Evolutionary conservation across 1,140 invertebrate genomes (phyloP), one percentile per base, ranked within the genome.

Genomic region (Drosophila takahashii): DNA sequence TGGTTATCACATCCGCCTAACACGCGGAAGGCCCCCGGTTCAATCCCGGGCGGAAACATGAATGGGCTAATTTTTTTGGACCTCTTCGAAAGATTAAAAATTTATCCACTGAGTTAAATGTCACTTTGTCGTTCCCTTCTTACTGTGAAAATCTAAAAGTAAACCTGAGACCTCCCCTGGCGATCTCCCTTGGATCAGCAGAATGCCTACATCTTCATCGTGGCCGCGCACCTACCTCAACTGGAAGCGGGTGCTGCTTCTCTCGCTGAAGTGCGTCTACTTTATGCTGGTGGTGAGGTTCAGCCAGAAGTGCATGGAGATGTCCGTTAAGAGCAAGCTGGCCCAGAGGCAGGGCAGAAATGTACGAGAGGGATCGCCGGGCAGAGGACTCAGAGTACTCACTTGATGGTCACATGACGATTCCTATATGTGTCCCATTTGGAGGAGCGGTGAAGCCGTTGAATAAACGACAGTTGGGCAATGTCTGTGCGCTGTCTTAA

Each of bases 21-120:
- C 95, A 95, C 94, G 95, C 95, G 94, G 95, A 96, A 96, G 95
- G 95, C 95, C 95, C 95, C 95, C 95, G 95, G 95, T 96, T 96
- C 95, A 95, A 96, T 95, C 95, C 95, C 95, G 95, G 95, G 95
- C 95, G 95, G 95, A 95, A 96, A 95, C 95, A 96, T 27, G 5
- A 26, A 27, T 8, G 8, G n/a, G n/a, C n/a, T 0, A 10, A 36
- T 3, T 13, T 36, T 36, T 36, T 13, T 36, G 0, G 2, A 1
- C 11, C n/a, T n/a, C n/a, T n/a, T n/a, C n/a, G n/a, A n/a, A n/a
- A n/a, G n/a, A 9, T 36, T 11, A 36, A 1, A 36, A 36, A 36
- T 4, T 13, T 36, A 3, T 3, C 4, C 18, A 5, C 3, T 16
- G 47, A 36, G 9, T 44, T 41, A 10, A 4, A 16, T 22, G 48